Evolutionary conservation across 2,888 invertebrate genomes (phyloP).

Genomic region (Chirona hameri): DNA sequence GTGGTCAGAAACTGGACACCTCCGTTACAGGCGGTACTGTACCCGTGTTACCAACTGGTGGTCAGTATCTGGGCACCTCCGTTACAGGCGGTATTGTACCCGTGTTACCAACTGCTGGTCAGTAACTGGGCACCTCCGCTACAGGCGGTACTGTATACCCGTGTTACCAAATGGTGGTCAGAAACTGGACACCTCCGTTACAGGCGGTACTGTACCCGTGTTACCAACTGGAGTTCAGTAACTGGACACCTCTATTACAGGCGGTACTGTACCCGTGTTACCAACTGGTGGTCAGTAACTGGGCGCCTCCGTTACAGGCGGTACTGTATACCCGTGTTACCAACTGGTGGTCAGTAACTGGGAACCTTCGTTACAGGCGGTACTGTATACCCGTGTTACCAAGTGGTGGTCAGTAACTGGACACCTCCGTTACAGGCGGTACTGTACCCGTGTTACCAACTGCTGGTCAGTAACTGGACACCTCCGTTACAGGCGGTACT

Average conservation of each 20-base stretch:
- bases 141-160: constrained; percentile 58
- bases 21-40: constrained; percentile 52
- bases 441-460: constrained; percentile 73
- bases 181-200: constrained; percentile 71
- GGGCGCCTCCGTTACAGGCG: constrained; percentile 64
- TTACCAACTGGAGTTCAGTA: constrained; percentile 72
- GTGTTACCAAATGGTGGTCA: constrained; percentile 72
- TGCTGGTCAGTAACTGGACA: constrained; percentile 75
- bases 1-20: constrained; percentile 79
- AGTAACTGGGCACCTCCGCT: constrained; percentile 74
- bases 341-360: constrained; percentile 73
- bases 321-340: constrained; percentile 69
- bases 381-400: constrained; percentile 72
- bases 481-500: constrained; percentile 55
- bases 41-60: constrained; percentile 75
- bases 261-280: constrained; percentile 64
- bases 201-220: constrained; percentile 60
- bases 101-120: constrained; percentile 72
- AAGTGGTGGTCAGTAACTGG: constrained; percentile 73
- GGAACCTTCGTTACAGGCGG: constrained; percentile 61
- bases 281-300: constrained; percentile 72
- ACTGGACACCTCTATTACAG: constrained; percentile 68
- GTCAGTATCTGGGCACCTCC: constrained; percentile 79
- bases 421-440: constrained; percentile 58
- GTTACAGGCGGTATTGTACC: constrained; percentile 54